Evolutionary conservation across 2,113 vertebrate genomes (phyloP).

Genomic region (Calyptommatus sinebrachiatus): DNA sequence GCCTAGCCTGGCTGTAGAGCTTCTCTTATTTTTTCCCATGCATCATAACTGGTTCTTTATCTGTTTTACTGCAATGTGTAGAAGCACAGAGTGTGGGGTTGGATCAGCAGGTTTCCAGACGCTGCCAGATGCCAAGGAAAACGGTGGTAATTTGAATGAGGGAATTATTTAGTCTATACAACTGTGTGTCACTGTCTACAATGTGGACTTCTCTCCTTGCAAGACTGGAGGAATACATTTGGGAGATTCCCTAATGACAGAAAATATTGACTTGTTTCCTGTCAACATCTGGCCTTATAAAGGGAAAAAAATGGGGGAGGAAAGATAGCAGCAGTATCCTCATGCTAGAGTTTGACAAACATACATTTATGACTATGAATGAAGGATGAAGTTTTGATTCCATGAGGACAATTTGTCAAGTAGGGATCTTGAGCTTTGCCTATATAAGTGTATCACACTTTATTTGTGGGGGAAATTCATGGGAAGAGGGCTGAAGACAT

Average conservation of each 20-base stretch:
- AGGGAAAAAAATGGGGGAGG: neutral
- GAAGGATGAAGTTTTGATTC: neutral
- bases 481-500: neutral
- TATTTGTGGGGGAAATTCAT: neutral
- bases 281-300: neutral
- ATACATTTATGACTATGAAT: neutral
- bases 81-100: neutral
- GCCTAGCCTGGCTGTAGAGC: neutral
- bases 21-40: neutral
- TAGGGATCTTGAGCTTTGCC: neutral
- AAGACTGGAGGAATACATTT: neutral
- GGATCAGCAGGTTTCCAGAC: slow-evolving; percentile 11
- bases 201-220: neutral
- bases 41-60: neutral
- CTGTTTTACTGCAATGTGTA: neutral
- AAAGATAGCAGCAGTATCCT: neutral
- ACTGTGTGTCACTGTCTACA: neutral
- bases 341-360: neutral
- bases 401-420: neutral
- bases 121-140: slow-evolving; percentile 20
- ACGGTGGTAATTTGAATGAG: slow-evolving; percentile 9
- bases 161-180: slow-evolving; percentile 16
- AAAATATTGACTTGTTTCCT: slow-evolving; percentile 8
- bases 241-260: slow-evolving; percentile 5
- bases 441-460: neutral